Percentiles rank a stretch among this genome's conserved stretches.
These are phyloP conservation scores for Embiotoca jacksoni DNA, from an alignment of 2,113 vertebrate species.

Conservation along the genomic window DNA sequence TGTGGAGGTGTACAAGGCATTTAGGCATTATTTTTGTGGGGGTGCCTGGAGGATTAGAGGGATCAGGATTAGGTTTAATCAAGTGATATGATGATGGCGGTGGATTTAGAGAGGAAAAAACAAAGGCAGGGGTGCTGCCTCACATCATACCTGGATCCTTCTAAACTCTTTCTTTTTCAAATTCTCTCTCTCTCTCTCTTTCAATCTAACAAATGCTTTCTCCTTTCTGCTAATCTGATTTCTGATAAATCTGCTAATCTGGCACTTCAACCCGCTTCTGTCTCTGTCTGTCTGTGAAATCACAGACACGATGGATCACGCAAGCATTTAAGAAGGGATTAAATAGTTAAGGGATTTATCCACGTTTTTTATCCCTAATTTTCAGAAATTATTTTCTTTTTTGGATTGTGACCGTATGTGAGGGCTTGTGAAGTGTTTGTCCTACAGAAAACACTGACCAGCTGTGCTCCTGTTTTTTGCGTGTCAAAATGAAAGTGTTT, in stretches of 20 bases:
- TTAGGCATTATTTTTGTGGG: constrained; percentile 26
- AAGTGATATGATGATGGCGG: constrained; percentile 62
- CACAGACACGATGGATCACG: constrained; percentile 73
- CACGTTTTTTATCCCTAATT: constrained; percentile 61
- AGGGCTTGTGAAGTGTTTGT: constrained; percentile 39
- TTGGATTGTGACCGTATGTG: constrained; percentile 16
- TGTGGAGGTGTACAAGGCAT: constrained; percentile 31
- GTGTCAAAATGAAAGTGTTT: constrained; percentile 48
- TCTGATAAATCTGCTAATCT: constrained; percentile 37
- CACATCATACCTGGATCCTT: constrained; percentile 49
- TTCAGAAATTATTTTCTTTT: constrained; percentile 62
- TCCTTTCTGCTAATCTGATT: constrained; percentile 7
- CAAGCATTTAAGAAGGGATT: constrained; percentile 79
- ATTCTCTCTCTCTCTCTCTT: constrained; percentile 21
- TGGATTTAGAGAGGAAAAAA: constrained; percentile 57
- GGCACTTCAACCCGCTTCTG: constrained; percentile 44
- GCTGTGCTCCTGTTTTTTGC: constrained; percentile 57
- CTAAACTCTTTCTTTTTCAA: constrained; percentile 19
- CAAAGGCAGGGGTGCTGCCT: constrained; percentile 34
- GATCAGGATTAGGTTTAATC: constrained; percentile 74
- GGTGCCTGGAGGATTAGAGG: constrained; percentile 64
- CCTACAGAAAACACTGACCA: constrained; percentile 41
- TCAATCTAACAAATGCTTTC: constrained; percentile 56
- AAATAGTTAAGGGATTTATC: constrained; percentile 70
- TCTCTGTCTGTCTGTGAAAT: constrained; percentile 54